Evolutionary conservation across 2,113 vertebrate genomes (phyloP).

Genomic region (Bombycilla garrulus): DNA sequence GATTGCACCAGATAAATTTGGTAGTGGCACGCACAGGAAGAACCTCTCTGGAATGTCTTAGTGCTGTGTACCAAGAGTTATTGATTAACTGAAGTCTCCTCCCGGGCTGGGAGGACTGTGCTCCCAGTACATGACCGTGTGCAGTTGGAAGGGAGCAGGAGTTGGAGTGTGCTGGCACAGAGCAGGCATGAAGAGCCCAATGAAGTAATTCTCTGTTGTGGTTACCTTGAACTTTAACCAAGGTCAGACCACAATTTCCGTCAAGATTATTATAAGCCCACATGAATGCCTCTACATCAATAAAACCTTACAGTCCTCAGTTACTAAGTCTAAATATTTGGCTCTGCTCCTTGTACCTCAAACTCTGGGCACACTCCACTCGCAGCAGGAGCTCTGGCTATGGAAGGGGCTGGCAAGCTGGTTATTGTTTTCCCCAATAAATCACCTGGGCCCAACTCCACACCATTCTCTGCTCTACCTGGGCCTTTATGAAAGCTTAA

Average conservation of each 20-base stretch:
- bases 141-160: not conserved
- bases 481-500: not conserved
- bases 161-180: not conserved
- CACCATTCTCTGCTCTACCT: not conserved
- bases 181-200: not conserved
- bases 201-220: not conserved
- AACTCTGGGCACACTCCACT: not conserved
- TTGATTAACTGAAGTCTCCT: not conserved
- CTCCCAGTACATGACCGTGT: rapidly evolving
- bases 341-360: not conserved
- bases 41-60: not conserved
- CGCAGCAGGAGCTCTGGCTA: not conserved
- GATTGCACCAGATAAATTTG: too few species aligned
- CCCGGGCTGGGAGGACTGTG: not conserved
- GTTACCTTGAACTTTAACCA: constrained; percentile 5
- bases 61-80: not conserved
- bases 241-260: constrained; percentile 2
- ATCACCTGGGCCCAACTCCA: not conserved
- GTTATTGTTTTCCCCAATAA: not conserved
- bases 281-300: constrained; percentile 6
- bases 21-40: rapidly evolving
- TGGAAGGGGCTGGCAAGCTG: not conserved
- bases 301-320: not conserved
- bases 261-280: not conserved
- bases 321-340: not conserved